Conservation (phyloP, 2,113 vertebrate species). For the Empidonax traillii region DNA sequence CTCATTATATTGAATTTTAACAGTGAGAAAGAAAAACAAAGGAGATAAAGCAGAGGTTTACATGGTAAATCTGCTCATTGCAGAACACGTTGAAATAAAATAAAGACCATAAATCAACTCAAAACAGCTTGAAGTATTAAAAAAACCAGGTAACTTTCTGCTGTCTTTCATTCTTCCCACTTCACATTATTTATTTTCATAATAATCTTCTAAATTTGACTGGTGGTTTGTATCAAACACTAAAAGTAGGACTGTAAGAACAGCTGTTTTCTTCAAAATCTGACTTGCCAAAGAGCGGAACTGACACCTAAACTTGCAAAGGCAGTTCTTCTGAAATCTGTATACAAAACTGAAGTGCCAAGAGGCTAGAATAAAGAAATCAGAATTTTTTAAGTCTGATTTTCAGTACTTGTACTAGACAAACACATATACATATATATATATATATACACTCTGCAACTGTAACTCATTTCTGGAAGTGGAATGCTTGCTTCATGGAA, state of each 20-base stretch:
- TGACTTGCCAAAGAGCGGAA: not conserved
- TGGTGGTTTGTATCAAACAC: not conserved
- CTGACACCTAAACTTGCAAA: not conserved
- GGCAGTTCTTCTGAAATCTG: not conserved
- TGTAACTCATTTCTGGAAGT: not conserved
- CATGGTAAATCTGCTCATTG: not conserved
- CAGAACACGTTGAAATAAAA: not conserved
- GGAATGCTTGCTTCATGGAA: not conserved
- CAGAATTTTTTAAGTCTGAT: not conserved
- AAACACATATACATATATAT: not conserved
- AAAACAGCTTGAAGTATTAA: not conserved
- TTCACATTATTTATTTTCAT: not conserved
- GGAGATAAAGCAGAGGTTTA: not conserved
- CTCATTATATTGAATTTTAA: not conserved
- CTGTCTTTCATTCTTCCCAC: not conserved
- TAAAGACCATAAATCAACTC: not conserved
- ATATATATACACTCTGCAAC: not conserved
- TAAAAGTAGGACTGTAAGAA: not conserved
- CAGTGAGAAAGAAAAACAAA: not conserved
- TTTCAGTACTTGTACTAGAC: not conserved
- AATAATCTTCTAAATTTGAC: not conserved
- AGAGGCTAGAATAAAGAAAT: not conserved
- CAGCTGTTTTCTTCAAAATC: not conserved
- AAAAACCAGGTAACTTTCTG: not conserved
- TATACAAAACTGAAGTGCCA: not conserved